Percentiles rank a stretch among this genome's conserved stretches.
These are phyloP conservation scores for Microplitis deprimator DNA, from an alignment of 2,888 invertebrate genomes.

Conservation along the genomic window DNA sequence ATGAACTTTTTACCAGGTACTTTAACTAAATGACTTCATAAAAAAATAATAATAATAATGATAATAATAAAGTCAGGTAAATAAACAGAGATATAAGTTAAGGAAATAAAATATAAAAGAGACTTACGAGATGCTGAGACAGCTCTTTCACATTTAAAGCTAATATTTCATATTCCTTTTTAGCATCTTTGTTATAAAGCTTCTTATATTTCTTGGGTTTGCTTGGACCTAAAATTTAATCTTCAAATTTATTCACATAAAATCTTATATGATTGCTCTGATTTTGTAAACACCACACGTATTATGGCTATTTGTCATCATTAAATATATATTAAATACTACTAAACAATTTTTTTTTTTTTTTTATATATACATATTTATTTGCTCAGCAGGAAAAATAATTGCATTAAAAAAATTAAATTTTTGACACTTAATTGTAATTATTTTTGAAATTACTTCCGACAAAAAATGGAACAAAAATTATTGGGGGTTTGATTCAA, in stretches of 20 bases:
- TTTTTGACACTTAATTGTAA: too few species aligned
- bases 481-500: too few species aligned
- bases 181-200: constrained; percentile 25
- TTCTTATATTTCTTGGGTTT: constrained; percentile 31
- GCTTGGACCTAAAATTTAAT: constrained; percentile 23
- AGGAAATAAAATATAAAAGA: constrained; percentile 34
- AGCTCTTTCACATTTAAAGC: constrained; percentile 27
- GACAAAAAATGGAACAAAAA: too few species aligned
- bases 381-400: too few species aligned
- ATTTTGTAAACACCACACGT: constrained; percentile 18
- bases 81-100: background rate
- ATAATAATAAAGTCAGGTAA: constrained; percentile 20
- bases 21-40: constrained; percentile 19
- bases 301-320: constrained; percentile 4
- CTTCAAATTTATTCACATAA: constrained; percentile 36
- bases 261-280: constrained; percentile 13
- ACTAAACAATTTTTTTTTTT: background rate
- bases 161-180: constrained; percentile 19
- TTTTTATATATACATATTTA: too few species aligned
- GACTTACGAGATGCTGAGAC: constrained; percentile 34
- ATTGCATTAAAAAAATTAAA: too few species aligned
- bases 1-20: constrained; percentile 35
- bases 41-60: constrained; percentile 17
- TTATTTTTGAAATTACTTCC: too few species aligned
- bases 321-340: background rate